Percentiles rank a stretch among this genome's conserved stretches.
These are phyloP conservation scores for Eclectus roratus DNA, from an alignment of 2,113 vertebrate genomes.

Conservation along the genomic window DNA sequence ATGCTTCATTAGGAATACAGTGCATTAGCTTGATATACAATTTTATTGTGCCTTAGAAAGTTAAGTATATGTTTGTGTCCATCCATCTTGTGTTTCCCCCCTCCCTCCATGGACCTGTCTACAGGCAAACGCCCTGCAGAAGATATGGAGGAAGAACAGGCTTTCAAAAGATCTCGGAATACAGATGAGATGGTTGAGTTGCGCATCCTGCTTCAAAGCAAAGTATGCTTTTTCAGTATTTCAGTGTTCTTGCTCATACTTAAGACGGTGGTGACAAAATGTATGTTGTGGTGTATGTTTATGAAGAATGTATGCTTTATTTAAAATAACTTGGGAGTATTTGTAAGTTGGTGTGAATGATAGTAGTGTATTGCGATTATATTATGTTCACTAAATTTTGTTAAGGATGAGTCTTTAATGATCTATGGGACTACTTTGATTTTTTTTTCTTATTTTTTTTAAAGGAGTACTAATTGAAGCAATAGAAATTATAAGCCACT, in stretches of 20 bases:
- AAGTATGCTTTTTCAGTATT: conserved; percentile 76
- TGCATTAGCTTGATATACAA: not conserved
- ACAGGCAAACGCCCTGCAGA: conserved; percentile 95
- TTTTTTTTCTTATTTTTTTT: too few species aligned
- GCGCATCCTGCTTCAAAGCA: conserved; percentile 96
- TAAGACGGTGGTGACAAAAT: not conserved
- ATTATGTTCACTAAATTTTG: not conserved
- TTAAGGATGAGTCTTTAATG: not conserved
- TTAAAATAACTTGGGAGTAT: not conserved
- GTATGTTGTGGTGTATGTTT: not conserved
- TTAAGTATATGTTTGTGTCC: not conserved
- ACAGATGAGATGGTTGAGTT: conserved; percentile 96
- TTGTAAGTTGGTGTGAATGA: not conserved
- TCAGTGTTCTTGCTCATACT: not conserved
- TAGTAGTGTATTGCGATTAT: not conserved
- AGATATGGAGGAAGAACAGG: conserved; percentile 92
- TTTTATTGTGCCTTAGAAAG: not conserved
- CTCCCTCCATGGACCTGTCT: conserved; percentile 11
- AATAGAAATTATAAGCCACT: not conserved
- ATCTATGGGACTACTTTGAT: not conserved
- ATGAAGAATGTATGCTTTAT: not conserved
- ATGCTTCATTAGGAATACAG: not conserved
- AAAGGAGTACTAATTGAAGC: not conserved
- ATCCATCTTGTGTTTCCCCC: not conserved
- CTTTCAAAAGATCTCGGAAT: conserved; percentile 94